phyloP scores from a whole-genome alignment of 2,888 invertebrate genomes.

The Caenorhabditis sp. region DNA sequence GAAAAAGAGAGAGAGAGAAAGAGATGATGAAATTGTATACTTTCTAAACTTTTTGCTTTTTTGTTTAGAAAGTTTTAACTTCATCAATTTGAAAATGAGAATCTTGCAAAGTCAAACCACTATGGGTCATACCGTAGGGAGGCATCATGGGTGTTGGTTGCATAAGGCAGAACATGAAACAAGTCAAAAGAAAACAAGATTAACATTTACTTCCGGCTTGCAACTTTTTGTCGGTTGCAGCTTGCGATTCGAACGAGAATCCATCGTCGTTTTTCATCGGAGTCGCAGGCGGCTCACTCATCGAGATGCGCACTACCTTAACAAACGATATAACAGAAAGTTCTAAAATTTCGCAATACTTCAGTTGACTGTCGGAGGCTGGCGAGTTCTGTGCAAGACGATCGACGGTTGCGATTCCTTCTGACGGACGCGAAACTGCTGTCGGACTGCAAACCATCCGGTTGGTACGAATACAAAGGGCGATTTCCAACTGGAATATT shows the following conservation, averaged over 20 bases:
- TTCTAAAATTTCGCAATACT: slow-evolving; percentile 28
- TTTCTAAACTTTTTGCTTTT: too few relatives aligned
- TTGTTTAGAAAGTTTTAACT: not conserved
- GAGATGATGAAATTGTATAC: too few relatives aligned
- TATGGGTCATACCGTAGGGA: not conserved
- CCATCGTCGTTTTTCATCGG: slow-evolving; percentile 64
- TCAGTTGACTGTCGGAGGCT: slow-evolving; percentile 72
- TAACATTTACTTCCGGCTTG: slow-evolving; percentile 55
- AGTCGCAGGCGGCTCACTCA: slow-evolving; percentile 70
- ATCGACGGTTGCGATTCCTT: slow-evolving; percentile 64
- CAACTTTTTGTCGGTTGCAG: slow-evolving; percentile 42
- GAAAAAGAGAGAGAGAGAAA: too few relatives aligned
- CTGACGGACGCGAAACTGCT: slow-evolving; percentile 74
- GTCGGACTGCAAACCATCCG: slow-evolving; percentile 74
- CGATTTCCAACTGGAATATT: slow-evolving; percentile 82
- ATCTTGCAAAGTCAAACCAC: not conserved
- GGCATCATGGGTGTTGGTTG: not conserved
- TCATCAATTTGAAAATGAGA: slow-evolving; percentile 8
- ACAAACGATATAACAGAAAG: not conserved
- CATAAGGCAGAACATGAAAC: slow-evolving; percentile 29
- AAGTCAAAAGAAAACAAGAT: not conserved
- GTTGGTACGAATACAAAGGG: slow-evolving; percentile 77
- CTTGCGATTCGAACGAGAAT: slow-evolving; percentile 57
- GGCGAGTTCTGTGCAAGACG: slow-evolving; percentile 70
- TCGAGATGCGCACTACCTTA: slow-evolving; percentile 69